Evolutionary conservation across 2,888 invertebrate genomes (phyloP), one percentile per base, ranked within the genome.

Genomic region (Malthinus seriepunctatus): DNA sequence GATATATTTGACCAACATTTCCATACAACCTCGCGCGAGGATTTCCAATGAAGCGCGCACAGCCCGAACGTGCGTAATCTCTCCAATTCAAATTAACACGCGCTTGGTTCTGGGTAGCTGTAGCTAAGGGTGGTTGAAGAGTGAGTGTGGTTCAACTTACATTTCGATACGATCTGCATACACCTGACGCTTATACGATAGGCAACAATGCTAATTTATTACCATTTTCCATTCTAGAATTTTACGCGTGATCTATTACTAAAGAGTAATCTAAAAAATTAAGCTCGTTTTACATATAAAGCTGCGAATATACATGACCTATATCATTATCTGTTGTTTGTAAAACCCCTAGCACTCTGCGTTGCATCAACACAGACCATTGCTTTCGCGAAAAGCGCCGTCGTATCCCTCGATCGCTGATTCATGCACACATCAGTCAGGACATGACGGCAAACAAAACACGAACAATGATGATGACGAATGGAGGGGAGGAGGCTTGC

Each of bases 1-100:
- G 90, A 90, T 90, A 90, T 90, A 90, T 90, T 88, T 88, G 88
- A 88, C 88, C 89, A 88, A 87, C 88, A 89, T 89, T 89, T 89
- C 89, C 89, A 89, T 89, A 88, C 78, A 78, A 72, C 75, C 73
- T 71, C 72, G 76, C 74, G 72, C 74, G 76, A 76, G 76, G 77
- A 78, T 78, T 78, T 75, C 78, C 78, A 77, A 78, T 79, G 78
- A 77, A 76, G 77, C 78, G 72, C 68, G 67, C 62, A 63, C 64
- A 64, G 63, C 63, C 67, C 63, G 74, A 73, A 78, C 78, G 79
- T 78, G 82, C 83, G 82, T 83, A 83, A 83, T 83, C 83, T 83
- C 81, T 78, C 78, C 80, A 79, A 82, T 81, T 81, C 82, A 82
- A 83, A 83, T 83, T 83, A 83, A 83, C 83, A 81, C 82, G 80